Conservation (phyloP, 2,888 invertebrate genomes). For the Ischnura elegans region DNA sequence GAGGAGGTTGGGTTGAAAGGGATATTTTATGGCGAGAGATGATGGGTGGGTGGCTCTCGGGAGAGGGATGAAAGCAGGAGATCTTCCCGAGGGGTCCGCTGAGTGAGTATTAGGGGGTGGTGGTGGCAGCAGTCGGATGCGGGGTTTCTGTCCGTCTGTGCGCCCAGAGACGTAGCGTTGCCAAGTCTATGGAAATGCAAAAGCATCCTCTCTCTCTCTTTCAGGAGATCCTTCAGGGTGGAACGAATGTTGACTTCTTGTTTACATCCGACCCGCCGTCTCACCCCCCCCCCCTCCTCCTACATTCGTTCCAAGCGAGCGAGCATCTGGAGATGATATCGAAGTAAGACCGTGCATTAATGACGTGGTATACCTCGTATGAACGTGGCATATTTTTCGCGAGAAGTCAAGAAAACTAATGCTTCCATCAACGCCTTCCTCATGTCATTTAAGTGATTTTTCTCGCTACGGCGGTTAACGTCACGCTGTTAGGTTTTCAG, state of each 20-base stretch:
- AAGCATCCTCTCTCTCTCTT: not conserved
- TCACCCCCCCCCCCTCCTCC: not conserved
- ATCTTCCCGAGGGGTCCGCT: not conserved
- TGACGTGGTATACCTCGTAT: too few relatives aligned
- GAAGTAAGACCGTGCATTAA: too few relatives aligned
- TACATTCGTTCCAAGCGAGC: not conserved
- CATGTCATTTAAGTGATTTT: too few relatives aligned
- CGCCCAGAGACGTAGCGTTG: not conserved
- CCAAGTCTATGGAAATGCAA: constrained; percentile 20
- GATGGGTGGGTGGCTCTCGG: not conserved
- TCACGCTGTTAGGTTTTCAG: too few relatives aligned
- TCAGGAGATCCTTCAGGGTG: not conserved
- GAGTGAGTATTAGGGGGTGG: not conserved
- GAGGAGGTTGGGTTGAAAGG: not conserved
- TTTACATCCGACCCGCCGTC: not conserved
- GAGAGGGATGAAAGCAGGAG: not conserved
- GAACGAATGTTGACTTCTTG: not conserved
- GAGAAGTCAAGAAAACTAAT: too few relatives aligned
- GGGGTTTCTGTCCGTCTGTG: constrained; percentile 6
- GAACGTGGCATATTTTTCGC: too few relatives aligned
- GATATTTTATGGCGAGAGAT: constrained; percentile 27
- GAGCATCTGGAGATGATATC: not conserved
- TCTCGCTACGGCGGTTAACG: too few relatives aligned
- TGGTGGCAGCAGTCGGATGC: not conserved
- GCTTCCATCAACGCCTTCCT: too few relatives aligned